Evolutionary conservation across 2,888 invertebrate genomes (phyloP).

Genomic region (Trissonchulus latispiculum): DNA sequence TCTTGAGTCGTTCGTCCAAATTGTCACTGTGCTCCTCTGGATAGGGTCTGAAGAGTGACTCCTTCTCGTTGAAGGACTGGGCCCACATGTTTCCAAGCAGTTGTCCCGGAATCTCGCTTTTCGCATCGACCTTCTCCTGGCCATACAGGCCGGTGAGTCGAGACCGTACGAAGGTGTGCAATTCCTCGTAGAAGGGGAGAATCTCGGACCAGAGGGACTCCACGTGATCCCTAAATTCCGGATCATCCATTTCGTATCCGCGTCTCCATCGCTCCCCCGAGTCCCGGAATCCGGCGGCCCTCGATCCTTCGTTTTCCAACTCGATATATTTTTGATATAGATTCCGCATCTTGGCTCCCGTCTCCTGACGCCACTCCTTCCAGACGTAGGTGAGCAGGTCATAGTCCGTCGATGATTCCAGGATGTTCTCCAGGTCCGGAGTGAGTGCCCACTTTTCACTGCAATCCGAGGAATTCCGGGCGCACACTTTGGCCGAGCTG

Average conservation of each 20-base stretch:
- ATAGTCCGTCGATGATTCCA: conserved; percentile 29
- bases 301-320: not conserved
- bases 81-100: conserved; percentile 35
- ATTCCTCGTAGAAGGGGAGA: conserved; percentile 26
- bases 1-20: not conserved
- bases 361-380: conserved; percentile 43
- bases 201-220: not conserved
- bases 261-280: not conserved
- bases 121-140: conserved; percentile 17
- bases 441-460: not conserved
- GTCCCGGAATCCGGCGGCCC: not conserved
- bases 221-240: not conserved
- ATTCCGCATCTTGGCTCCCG: conserved; percentile 37
- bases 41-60: not conserved
- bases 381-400: conserved; percentile 38
- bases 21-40: not conserved
- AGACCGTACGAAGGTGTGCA: conserved; percentile 28
- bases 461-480: conserved; percentile 48
- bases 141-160: conserved; percentile 23
- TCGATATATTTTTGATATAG: conserved; percentile 28
- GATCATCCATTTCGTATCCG: conserved; percentile 4
- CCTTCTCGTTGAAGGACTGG: conserved; percentile 31
- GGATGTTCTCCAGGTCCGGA: not conserved
- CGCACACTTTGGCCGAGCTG: conserved; percentile 66
- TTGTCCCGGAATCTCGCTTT: conserved; percentile 25